Evolutionary conservation across 2,888 invertebrate species (phyloP), one percentile per base, ranked within the genome.

Genomic region (Crematogaster levior): DNA sequence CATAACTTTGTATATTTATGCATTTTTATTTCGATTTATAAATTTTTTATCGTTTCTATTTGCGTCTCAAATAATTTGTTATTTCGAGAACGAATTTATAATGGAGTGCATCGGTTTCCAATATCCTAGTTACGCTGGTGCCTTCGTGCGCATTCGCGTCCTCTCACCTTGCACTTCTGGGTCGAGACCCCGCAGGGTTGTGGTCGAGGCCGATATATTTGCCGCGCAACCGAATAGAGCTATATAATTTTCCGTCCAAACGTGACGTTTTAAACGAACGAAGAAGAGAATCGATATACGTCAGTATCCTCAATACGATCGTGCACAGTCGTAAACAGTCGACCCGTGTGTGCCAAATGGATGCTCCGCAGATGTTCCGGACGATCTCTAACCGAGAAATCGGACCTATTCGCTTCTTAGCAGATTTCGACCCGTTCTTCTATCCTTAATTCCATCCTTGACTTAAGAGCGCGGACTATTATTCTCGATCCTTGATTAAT

Each of bases 321-420:
- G 77, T 66, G 7, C 21, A 15, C 30, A 15, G 18, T 66, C 48
- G 18, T 61, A 61, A 56, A 68, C 21, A 18, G 10, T 18, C 43
- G 70, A 77, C 68, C 30, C 56, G 70, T 12, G 70, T 34, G 77
- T 30, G 77, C 75, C 66, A 70, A 79, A 79, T 70, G 24, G 68
- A 46, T 58, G 70, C 43, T 70, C 46, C 70, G 34, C 77, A 79
- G 77, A 70, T 79, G 77, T 79, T 70, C 56, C 18, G 56, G 9
- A 6, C n/a, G 43, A 70, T 77, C 53, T 56, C 53, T 40, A 40
- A 27, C n/a, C 68, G 77, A 79, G 77, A 79, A 79, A 79, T 79
- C 77, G 43, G 21, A 58, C 40, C 56, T 70, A 53, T 34, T 18
- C 12, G 27, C 70, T 79, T 77, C 77, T 68, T 43, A 37, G 15